Percentiles rank a stretch among this genome's conserved stretches.
Evolutionary conservation across 2,888 invertebrate genomes (phyloP).

Genomic region (Drosophila neotestacea): DNA sequence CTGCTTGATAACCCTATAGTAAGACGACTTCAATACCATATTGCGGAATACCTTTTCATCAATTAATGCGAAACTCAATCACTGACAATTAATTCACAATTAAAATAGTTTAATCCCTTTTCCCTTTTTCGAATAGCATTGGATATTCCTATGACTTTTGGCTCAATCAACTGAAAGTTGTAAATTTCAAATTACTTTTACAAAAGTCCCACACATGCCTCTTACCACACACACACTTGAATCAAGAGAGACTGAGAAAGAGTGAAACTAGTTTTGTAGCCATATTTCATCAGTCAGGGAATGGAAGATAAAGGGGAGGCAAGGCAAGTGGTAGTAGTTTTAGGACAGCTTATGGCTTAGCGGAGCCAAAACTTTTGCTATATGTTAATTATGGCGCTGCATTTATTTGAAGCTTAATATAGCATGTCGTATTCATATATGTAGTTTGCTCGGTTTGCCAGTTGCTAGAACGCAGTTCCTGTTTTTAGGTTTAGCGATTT

Average conservation of each 20-base stretch:
- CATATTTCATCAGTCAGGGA: constrained; percentile 64
- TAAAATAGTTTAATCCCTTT: constrained; percentile 18
- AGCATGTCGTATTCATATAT: constrained; percentile 70
- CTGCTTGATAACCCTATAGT: background rate
- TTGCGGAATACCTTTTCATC: constrained; percentile 3
- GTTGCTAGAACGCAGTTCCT: constrained; percentile 39
- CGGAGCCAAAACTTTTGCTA: constrained; percentile 74
- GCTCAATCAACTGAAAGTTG: constrained; percentile 72
- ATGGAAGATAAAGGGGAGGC: constrained; percentile 10
- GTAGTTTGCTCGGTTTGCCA: constrained; percentile 44
- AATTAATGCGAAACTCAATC: constrained; percentile 38
- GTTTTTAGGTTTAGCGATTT: constrained; percentile 49
- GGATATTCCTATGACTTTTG: constrained; percentile 29
- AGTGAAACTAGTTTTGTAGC: constrained; percentile 44
- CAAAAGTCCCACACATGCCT: background rate
- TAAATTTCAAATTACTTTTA: constrained; percentile 73
- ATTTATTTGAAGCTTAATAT: constrained; percentile 81
- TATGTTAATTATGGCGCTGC: constrained; percentile 81
- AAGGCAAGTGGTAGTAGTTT: constrained; percentile 30
- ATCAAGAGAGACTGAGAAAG: background rate
- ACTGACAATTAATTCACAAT: constrained; percentile 38
- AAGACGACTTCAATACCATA: background rate
- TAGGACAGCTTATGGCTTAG: constrained; percentile 60
- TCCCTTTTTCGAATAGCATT: constrained; percentile 19
- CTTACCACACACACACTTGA: background rate